Evolutionary conservation across 2,113 vertebrate genomes (phyloP), one percentile per base, ranked within the genome.

Genomic region (Thryonomys swinderianus): DNA sequence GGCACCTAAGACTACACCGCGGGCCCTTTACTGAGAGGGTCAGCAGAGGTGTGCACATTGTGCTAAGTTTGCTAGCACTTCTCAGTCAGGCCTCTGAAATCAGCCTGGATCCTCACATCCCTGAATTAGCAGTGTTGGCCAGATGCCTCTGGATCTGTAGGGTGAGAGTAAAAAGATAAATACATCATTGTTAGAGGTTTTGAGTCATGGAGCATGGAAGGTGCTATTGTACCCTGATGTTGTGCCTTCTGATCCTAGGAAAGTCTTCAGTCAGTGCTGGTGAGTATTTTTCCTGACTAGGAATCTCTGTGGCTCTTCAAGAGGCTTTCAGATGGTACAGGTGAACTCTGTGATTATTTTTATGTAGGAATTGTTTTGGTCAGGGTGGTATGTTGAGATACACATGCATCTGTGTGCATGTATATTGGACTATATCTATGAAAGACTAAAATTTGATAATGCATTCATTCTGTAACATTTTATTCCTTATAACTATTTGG

Each of bases 381-480:
- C 78, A n/a, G 9, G 40, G 18, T 78, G 67, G 34, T 69, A 42
- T 16, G 67, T 73, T 71, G 40, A 85, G 32, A 51, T 55, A 40
- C 14, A 61, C 45, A 20, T 61, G 25, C n/a, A n/a, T n/a, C n/a
- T n/a, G n/a, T 51, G 51, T 79, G 30, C 59, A 57, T 32, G 9
- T 18, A 40, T 37, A 6, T 40, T 16, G 45, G 53, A 32, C 10
- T n/a, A 66, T 9, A 78, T 74, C 14, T 85, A 18, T 9, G 88
- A 80, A 90, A 88, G 37, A 66, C 27, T 95, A 74, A 80, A 76
- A 57, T 89, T n/a, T 92, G 48, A 23, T 90, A 40, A 69, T 69
- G 62, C 71, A 51, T 61, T 80, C 13, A 30, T 53, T 81, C 79
- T 6, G 85, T 40, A 87, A 42, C 34, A 67, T 55, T 82, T 94